Evolutionary conservation across 64 coral and sea anemone genomes (phyloP).

Genomic region (Catalaphyllia jardinei): DNA sequence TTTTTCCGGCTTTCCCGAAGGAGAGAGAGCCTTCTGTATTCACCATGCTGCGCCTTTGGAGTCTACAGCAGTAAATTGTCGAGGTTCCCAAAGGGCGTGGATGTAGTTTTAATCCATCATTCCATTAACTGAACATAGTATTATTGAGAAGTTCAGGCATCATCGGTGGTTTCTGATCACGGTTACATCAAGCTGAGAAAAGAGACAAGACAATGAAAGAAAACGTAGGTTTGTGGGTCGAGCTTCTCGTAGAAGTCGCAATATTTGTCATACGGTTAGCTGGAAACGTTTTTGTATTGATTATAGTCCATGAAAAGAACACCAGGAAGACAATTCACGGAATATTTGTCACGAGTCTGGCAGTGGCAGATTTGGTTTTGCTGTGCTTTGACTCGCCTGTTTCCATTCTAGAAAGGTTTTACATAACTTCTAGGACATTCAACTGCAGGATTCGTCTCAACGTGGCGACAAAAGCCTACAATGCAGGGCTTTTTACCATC

Average conservation of each 20-base stretch:
- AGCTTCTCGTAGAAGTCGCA: neutral
- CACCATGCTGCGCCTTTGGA: too few relatives aligned
- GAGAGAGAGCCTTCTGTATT: too few relatives aligned
- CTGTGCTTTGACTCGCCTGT: constrained; percentile 3
- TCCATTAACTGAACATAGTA: too few relatives aligned
- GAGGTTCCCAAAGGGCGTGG: too few relatives aligned
- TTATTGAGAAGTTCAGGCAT: too few relatives aligned
- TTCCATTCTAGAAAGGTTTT: neutral
- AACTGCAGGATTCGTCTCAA: constrained; percentile 1
- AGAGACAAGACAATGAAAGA: too few relatives aligned
- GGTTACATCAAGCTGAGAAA: too few relatives aligned
- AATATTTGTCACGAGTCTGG: constrained; percentile 55
- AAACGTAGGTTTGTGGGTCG: neutral
- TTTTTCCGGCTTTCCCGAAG: too few relatives aligned
- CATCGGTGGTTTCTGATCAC: too few relatives aligned
- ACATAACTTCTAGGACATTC: neutral
- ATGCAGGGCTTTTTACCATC: constrained; percentile 50
- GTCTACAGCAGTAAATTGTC: too few relatives aligned
- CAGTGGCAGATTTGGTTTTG: constrained; percentile 47
- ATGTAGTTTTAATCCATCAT: too few relatives aligned
- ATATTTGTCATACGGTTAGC: constrained; percentile 34
- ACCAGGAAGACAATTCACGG: constrained; percentile 38
- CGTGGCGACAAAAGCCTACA: constrained; percentile 20
- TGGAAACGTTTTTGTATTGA: constrained; percentile 53
- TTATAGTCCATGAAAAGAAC: constrained; percentile 27